Base-by-base conservation (phyloP, 2,888 invertebrate species). In the Troides aeacus region DNA sequence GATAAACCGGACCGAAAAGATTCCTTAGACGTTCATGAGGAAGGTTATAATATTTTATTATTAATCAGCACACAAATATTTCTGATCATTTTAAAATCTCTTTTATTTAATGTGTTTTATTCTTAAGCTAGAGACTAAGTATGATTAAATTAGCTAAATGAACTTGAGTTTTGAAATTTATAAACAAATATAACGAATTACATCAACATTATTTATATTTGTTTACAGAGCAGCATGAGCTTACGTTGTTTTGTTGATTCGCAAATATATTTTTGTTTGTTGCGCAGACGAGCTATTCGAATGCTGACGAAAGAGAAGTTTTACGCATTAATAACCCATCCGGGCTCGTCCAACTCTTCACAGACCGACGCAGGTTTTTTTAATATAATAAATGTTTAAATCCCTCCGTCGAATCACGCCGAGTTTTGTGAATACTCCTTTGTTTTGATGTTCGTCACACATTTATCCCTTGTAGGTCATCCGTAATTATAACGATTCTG, bases 21-120 rank as follows among this genome's bases (percentile, higher is more conserved):
- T 76, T 92, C 92, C 36, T 77, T 92, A 18, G 92, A 92, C 61
- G 91, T 92, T 6, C 92, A 92, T 66, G 92, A 92, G 79, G 92
- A 92, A 86, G 91, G 92, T 92, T 79, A 64, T 53, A 63, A 42
- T 24, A 17, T 66, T 62, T 69, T 68, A 30, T 53, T n/a, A 64
- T 18, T 60, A 24, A 18, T 10, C 15, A 15, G 15, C 10, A 12
- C 15, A 30, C 46, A 46, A 46, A 15, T 12, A 12, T 46, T 46
- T 46, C 15, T 12, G 12, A 46, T 15, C 15, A 39, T 46, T 46
- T 12, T 46, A 15, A 46, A 2, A 46, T 15, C 12, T 39, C 39
- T 10, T 7, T 1, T 39, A 46, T 15, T n/a, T 56, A n/a, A 21
- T 21, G 4, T n/a, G 8, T 56, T 56, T 56, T 21, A 56, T 56